Percentiles rank a stretch among this genome's conserved stretches.
phyloP scores from a whole-genome alignment of 2,113 vertebrate species.

The Eulemur rufifrons region DNA sequence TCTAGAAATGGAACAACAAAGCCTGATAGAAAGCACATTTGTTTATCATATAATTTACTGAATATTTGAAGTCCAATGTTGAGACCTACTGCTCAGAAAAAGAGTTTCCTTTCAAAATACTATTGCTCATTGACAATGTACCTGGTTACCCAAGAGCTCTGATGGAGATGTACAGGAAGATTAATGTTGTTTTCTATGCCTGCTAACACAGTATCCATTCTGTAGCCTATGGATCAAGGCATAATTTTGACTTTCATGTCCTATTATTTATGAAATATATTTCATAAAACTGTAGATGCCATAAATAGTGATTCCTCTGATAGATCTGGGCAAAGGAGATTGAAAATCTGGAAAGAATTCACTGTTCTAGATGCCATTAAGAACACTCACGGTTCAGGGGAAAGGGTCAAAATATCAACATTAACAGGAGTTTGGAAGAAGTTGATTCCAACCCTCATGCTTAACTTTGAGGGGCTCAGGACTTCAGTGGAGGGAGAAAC shows the following conservation, averaged over 20 bases:
- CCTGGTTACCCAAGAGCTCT: background rate
- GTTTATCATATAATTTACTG: background rate
- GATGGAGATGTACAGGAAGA: background rate
- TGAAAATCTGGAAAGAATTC: background rate
- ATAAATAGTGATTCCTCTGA: background rate
- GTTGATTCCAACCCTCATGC: background rate
- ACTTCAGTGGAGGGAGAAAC: background rate
- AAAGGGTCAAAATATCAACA: background rate
- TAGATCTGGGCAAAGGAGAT: background rate
- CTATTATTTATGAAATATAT: background rate
- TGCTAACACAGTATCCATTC: background rate
- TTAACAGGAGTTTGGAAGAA: background rate
- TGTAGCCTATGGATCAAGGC: background rate
- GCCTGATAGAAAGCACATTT: background rate
- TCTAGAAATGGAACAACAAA: background rate
- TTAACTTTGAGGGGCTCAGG: background rate
- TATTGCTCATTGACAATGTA: background rate
- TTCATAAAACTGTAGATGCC: background rate
- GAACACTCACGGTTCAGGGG: background rate
- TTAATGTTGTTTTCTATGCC: background rate
- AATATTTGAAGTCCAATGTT: background rate
- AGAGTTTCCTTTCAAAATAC: background rate
- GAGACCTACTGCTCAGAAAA: background rate
- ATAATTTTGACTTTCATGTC: background rate
- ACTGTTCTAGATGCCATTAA: background rate